Evolutionary conservation across 1,140 invertebrate genomes (phyloP).

Genomic region (Aleiodes sp.): DNA sequence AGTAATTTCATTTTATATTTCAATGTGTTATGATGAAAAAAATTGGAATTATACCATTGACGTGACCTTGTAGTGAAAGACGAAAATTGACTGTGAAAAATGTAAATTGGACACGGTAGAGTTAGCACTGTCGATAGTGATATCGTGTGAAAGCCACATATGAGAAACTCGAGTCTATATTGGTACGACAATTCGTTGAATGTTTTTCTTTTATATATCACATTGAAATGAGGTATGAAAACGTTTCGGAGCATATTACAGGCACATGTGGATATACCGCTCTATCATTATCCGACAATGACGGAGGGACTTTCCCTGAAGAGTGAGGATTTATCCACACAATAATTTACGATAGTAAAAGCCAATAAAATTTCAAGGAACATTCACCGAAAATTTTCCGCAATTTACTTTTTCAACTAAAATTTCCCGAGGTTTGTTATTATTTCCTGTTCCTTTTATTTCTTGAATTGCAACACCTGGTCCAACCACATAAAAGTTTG

Average conservation of each 20-base stretch:
- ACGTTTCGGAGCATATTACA: background rate
- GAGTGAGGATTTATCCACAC: background rate
- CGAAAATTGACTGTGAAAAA: conserved; percentile 3
- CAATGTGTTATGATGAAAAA: no score
- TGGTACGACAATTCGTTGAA: conserved; percentile 15
- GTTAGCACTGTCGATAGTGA: conserved; percentile 14
- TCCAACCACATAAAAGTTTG: conserved; percentile 4
- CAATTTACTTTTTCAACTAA: background rate
- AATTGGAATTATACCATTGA: no score
- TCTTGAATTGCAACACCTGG: background rate
- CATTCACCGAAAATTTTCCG: background rate
- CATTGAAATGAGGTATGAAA: conserved; percentile 10
- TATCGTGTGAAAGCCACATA: conserved; percentile 26
- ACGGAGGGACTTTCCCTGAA: background rate
- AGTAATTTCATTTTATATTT: no score
- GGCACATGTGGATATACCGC: conserved; percentile 1
- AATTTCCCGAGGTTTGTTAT: background rate
- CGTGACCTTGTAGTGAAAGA: conserved; percentile 6
- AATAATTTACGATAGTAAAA: conserved; percentile 1
- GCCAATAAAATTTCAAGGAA: background rate
- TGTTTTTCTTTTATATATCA: background rate
- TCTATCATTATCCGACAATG: conserved; percentile 22
- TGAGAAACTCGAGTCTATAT: conserved; percentile 26
- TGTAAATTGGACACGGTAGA: conserved; percentile 5
- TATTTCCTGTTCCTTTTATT: background rate